Percentiles rank a stretch among this genome's conserved stretches.
These are phyloP conservation scores for Oenanthe oenanthe DNA, from an alignment of 2,113 vertebrate genomes.

Conservation along the genomic window DNA sequence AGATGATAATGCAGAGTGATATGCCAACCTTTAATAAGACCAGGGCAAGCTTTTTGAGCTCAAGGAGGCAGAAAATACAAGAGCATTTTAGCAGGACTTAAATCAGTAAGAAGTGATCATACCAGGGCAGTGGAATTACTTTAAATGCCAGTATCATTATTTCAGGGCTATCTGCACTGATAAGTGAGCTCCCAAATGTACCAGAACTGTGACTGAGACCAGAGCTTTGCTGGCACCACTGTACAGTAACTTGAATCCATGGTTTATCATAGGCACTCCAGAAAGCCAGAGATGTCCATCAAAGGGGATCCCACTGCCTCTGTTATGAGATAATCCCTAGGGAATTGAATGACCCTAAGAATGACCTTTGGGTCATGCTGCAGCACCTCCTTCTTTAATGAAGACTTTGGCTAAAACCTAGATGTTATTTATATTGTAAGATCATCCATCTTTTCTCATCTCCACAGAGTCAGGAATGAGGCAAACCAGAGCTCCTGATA, in stretches of 20 bases:
- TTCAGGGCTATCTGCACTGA: neutral
- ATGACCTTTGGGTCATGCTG: neutral
- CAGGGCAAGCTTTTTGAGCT: neutral
- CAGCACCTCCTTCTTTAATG: neutral
- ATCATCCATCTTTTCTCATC: neutral
- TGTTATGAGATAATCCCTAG: neutral
- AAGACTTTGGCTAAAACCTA: neutral
- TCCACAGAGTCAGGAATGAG: neutral
- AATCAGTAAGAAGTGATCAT: neutral
- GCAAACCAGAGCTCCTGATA: neutral
- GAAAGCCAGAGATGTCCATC: neutral
- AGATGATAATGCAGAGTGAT: neutral
- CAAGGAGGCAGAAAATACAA: neutral
- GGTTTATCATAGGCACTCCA: neutral
- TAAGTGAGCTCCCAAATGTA: neutral
- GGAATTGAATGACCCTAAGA: neutral
- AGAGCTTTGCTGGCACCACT: neutral
- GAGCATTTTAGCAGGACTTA: neutral
- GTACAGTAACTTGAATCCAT: neutral
- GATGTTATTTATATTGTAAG: neutral
- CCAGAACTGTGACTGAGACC: neutral
- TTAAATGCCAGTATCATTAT: neutral
- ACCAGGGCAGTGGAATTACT: neutral
- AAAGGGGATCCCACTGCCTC: neutral
- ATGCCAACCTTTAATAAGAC: neutral